Conservation (phyloP, 1,140 invertebrate genomes). For the Delia radicum region DNA sequence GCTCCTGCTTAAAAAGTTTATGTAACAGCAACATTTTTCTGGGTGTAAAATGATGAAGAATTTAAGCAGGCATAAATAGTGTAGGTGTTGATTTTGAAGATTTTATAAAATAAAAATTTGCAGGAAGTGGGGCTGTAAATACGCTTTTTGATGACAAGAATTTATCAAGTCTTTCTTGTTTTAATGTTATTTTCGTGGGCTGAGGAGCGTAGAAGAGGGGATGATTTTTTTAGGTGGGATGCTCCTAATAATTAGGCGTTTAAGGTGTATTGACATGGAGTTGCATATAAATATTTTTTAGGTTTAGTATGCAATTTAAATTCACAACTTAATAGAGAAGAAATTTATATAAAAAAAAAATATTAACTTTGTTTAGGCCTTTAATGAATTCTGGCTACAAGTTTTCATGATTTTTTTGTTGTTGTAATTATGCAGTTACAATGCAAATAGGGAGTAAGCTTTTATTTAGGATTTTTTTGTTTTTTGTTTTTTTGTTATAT, state of each 20-base stretch:
- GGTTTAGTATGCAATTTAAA: too few relatives aligned
- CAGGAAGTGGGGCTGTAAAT: too few relatives aligned
- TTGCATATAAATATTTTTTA: too few relatives aligned
- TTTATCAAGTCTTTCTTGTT: neutral
- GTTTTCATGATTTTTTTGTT: neutral
- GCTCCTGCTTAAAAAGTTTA: neutral
- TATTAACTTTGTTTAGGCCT: neutral
- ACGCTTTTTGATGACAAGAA: too few relatives aligned
- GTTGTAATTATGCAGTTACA: neutral
- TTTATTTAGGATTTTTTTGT: neutral
- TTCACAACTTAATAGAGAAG: too few relatives aligned
- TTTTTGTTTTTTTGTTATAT: neutral
- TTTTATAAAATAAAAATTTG: too few relatives aligned
- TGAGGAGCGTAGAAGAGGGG: neutral
- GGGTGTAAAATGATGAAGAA: neutral
- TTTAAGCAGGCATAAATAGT: neutral
- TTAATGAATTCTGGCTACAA: neutral
- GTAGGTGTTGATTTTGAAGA: too few relatives aligned
- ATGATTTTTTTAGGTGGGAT: too few relatives aligned
- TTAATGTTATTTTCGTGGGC: neutral
- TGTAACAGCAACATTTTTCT: neutral
- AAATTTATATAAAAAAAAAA: neutral
- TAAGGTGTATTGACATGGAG: too few relatives aligned
- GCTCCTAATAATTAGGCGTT: too few relatives aligned
- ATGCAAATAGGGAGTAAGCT: neutral